A percentile compares a stretch with the other conserved stretches of the same genome.
These are phyloP conservation scores for Holacanthus passer DNA, from an alignment of 2,113 vertebrate species.

Conservation along the genomic window DNA sequence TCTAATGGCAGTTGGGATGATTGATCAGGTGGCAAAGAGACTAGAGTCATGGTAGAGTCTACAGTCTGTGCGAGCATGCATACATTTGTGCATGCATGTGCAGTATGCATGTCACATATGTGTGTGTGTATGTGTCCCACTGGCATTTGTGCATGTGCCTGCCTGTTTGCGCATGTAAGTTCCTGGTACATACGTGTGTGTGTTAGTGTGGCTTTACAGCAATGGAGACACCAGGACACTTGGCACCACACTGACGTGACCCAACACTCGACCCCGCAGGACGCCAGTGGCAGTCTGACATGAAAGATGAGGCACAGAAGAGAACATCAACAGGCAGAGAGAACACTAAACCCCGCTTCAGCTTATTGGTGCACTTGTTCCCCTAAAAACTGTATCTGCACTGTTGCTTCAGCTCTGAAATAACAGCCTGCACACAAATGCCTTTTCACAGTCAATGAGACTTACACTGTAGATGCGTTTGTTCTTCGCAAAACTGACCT, in stretches of 20 bases:
- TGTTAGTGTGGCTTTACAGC: slow-evolving; percentile 62
- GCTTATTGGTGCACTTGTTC: slow-evolving; percentile 14
- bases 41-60: slow-evolving; percentile 49
- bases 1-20: slow-evolving; percentile 64
- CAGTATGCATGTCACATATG: slow-evolving; percentile 40
- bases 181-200: slow-evolving; percentile 51
- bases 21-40: slow-evolving; percentile 71
- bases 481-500: slow-evolving; percentile 34
- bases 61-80: slow-evolving; percentile 35
- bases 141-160: slow-evolving; percentile 34
- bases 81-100: slow-evolving; percentile 53
- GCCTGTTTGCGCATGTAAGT: slow-evolving; percentile 54
- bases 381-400: background rate
- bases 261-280: slow-evolving; percentile 66
- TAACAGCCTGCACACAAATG: background rate
- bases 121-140: slow-evolving; percentile 27
- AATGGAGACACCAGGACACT: slow-evolving; percentile 73
- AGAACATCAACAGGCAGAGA: slow-evolving; percentile 14
- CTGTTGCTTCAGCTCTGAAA: background rate
- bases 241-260: slow-evolving; percentile 76
- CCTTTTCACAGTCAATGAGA: background rate
- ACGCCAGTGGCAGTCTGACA: slow-evolving; percentile 61
- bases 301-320: slow-evolving; percentile 64
- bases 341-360: slow-evolving; percentile 14
- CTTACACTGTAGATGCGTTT: slow-evolving; percentile 11